phyloP scores from a whole-genome alignment of 2,888 invertebrate genomes.

The Aleiodes testaceus region DNA sequence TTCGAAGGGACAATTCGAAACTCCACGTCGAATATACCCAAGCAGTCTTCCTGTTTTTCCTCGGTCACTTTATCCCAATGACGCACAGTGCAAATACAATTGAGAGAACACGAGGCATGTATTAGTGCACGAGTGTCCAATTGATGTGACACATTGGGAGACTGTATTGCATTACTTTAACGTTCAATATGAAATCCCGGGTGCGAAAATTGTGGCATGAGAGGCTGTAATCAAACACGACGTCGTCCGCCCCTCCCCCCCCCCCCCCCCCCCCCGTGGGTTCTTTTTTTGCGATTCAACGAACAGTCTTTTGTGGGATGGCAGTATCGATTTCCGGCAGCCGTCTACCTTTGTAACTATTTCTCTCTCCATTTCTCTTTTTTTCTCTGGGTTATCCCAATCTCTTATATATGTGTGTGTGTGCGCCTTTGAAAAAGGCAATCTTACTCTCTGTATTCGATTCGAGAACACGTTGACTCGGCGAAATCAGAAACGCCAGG shows the following conservation, averaged over 20 bases:
- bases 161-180: conserved; percentile 56
- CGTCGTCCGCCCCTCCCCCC: conserved; percentile 44
- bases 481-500: conserved; percentile 10
- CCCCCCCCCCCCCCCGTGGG: no score
- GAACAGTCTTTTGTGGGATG: conserved; percentile 41
- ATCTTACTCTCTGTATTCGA: background rate
- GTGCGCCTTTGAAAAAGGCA: background rate
- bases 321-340: conserved; percentile 44
- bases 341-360: conserved; percentile 16
- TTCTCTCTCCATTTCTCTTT: conserved; percentile 7
- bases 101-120: conserved; percentile 34
- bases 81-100: conserved; percentile 61
- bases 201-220: conserved; percentile 55
- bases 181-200: conserved; percentile 57
- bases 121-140: conserved; percentile 39
- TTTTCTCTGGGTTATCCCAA: conserved; percentile 1
- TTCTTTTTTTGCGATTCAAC: conserved; percentile 45
- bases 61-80: conserved; percentile 46
- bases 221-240: conserved; percentile 61
- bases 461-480: conserved; percentile 31
- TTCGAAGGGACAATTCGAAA: no score
- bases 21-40: no score
- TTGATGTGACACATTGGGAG: conserved; percentile 24
- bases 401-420: conserved; percentile 6
- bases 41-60: no score